These are phyloP conservation scores for Aelia acuminata DNA, from an alignment of 2,888 invertebrate genomes.

Conservation along the genomic window DNA sequence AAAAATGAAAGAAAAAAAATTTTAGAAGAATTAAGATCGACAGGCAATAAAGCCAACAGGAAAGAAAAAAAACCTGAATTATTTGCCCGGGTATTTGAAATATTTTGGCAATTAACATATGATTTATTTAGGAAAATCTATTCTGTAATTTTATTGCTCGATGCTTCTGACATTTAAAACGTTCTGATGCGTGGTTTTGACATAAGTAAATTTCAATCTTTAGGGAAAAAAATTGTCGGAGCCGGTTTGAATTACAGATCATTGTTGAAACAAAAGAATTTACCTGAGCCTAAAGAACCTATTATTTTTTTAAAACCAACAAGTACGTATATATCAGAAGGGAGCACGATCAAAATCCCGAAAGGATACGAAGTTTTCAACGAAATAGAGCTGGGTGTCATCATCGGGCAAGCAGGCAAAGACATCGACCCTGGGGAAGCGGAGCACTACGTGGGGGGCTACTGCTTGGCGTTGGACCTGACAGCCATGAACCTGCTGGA, in stretches of 20 bases:
- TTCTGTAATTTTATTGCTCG: no score
- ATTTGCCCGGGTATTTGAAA: no score
- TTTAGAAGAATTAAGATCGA: no score
- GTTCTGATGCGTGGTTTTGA: slow-evolving; percentile 34
- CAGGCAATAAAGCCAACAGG: no score
- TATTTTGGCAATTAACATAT: no score
- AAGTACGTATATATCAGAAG: slow-evolving; percentile 76
- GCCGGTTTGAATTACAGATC: slow-evolving; percentile 73
- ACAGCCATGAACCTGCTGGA: slow-evolving; percentile 74
- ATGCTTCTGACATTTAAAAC: no score
- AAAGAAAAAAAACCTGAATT: no score
- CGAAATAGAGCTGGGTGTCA: slow-evolving; percentile 84
- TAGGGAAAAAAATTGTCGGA: slow-evolving; percentile 77
- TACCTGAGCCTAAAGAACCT: slow-evolving; percentile 76
- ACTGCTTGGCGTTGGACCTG: slow-evolving; percentile 81
- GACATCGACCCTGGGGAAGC: slow-evolving; percentile 74
- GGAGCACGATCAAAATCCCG: slow-evolving; percentile 78
- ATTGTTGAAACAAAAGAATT: slow-evolving; percentile 76
- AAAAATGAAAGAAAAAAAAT: no score
- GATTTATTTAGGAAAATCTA: no score
- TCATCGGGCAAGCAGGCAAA: slow-evolving; percentile 77
- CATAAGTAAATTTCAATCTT: slow-evolving; percentile 59
- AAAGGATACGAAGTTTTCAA: slow-evolving; percentile 77
- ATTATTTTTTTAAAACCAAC: slow-evolving; percentile 81
- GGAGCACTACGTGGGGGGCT: slow-evolving; percentile 78